These are phyloP conservation scores for Propithecus deckenii DNA, from an alignment of 2,797 vertebrate species.

Conservation along the genomic window DNA sequence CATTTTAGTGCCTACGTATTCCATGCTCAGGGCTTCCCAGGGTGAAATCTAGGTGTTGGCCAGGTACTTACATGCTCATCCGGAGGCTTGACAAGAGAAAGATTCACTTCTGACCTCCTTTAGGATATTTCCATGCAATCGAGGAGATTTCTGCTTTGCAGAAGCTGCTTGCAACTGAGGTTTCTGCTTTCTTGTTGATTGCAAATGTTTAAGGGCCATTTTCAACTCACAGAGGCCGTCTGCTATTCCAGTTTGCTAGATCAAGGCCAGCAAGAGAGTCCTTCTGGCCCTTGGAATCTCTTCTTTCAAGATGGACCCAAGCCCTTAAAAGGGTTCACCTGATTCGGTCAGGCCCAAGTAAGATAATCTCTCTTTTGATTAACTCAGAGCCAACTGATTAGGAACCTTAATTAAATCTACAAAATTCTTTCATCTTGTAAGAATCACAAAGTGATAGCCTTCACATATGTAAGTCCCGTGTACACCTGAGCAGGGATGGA, in stretches of 20 bases:
- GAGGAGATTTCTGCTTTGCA: neutral
- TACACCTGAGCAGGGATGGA: neutral
- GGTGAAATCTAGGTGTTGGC: neutral
- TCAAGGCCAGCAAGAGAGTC: neutral
- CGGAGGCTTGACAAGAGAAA: neutral
- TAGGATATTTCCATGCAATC: neutral
- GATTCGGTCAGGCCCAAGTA: neutral
- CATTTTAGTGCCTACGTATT: neutral
- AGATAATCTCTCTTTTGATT: neutral
- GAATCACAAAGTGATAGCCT: neutral
- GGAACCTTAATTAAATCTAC: neutral
- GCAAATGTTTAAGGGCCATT: neutral
- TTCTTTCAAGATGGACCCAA: neutral
- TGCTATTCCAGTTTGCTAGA: no score
- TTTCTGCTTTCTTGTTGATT: neutral
- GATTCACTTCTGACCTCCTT: neutral
- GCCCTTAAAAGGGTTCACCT: neutral
- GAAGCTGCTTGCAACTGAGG: neutral
- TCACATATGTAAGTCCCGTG: neutral
- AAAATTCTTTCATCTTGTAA: neutral
- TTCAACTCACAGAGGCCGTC: neutral
- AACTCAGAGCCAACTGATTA: neutral
- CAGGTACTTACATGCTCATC: neutral
- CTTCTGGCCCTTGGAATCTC: neutral
- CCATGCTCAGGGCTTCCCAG: neutral